phyloP scores from a whole-genome alignment of 2,888 invertebrate genomes.

The Cephus nigrinus region DNA sequence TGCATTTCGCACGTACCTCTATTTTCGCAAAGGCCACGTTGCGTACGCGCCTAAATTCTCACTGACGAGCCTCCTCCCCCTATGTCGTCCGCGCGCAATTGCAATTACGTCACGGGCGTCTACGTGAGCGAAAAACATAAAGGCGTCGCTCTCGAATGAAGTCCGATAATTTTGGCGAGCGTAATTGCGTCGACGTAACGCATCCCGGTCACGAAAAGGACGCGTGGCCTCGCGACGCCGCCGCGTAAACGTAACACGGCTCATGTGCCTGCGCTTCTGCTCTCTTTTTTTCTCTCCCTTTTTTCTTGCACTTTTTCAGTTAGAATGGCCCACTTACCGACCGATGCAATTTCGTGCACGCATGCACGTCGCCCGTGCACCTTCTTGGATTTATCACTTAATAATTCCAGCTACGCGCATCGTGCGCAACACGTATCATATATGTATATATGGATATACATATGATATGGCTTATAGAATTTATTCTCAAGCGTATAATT shows the following conservation, averaged over 20 bases:
- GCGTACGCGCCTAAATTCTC: too few relatives aligned
- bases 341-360: conserved; percentile 9
- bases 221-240: not conserved
- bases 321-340: conserved; percentile 10
- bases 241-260: not conserved
- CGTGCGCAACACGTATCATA: not conserved
- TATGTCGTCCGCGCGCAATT: too few relatives aligned
- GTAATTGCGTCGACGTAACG: conserved; percentile 5
- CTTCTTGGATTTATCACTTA: conserved; percentile 33
- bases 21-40: too few relatives aligned
- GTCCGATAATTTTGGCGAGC: conserved; percentile 9
- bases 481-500: not conserved
- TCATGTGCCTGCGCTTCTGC: conserved; percentile 9
- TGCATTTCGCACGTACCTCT: too few relatives aligned
- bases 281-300: conserved; percentile 6
- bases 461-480: too few relatives aligned
- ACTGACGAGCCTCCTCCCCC: too few relatives aligned
- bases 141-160: conserved; percentile 4
- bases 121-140: not conserved
- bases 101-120: too few relatives aligned
- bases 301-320: conserved; percentile 11
- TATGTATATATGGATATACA: too few relatives aligned
- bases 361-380: conserved; percentile 5
- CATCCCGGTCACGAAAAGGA: not conserved
- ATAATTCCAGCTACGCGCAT: conserved; percentile 31